phyloP scores from a whole-genome alignment of 2,888 invertebrate genomes.

The Epistrophella euchroma region DNA sequence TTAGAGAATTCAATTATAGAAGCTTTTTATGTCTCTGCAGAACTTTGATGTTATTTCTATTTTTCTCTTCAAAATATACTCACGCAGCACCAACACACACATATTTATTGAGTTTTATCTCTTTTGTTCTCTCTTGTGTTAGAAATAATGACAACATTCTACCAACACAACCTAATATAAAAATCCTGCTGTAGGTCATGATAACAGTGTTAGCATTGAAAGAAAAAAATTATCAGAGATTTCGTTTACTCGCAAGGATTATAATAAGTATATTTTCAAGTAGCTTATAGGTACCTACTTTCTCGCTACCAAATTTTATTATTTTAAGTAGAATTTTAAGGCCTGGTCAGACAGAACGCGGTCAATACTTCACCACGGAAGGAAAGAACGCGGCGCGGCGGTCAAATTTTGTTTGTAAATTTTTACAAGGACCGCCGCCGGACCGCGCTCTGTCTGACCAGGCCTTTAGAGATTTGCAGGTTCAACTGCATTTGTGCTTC shows the following conservation, averaged over 20 bases:
- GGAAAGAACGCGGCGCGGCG: too few relatives aligned
- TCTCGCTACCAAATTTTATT: not conserved
- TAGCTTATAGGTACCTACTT: not conserved
- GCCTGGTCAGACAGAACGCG: too few relatives aligned
- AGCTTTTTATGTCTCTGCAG: conserved; percentile 25
- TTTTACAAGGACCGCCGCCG: too few relatives aligned
- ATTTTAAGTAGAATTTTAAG: not conserved
- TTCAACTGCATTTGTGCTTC: too few relatives aligned
- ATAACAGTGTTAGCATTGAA: not conserved
- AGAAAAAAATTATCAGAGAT: not conserved
- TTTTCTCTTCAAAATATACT: not conserved
- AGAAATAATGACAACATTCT: not conserved
- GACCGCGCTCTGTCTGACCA: too few relatives aligned
- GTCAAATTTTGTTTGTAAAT: too few relatives aligned
- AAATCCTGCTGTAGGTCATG: conserved; percentile 66
- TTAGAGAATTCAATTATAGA: not conserved
- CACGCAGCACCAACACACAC: not conserved
- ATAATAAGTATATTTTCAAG: too few relatives aligned
- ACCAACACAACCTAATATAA: conserved; percentile 41
- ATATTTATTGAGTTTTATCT: not conserved
- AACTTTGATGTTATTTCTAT: not conserved
- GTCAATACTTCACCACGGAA: too few relatives aligned
- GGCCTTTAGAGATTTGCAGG: too few relatives aligned
- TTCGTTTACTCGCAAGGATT: not conserved
- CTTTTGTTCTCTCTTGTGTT: not conserved